Percentiles rank a stretch among this genome's conserved stretches.
Evolutionary conservation across 2,113 vertebrate species (phyloP).

Genomic region (Tachysurus vachellii): DNA sequence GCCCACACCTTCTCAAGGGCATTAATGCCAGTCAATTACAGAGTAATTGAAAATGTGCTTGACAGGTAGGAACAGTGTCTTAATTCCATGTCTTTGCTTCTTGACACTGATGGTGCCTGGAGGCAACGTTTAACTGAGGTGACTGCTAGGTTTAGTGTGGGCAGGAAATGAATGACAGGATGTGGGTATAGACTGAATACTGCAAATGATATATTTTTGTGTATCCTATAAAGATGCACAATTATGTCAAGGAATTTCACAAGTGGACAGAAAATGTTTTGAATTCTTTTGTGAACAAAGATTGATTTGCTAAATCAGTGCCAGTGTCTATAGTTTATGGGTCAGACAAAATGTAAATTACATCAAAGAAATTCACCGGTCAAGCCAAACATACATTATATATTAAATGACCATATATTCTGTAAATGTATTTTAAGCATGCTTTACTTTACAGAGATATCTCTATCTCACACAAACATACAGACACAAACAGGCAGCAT

Average conservation of each 20-base stretch:
- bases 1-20: slow-evolving; percentile 27
- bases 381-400: too few relatives aligned
- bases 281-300: background rate
- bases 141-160: slow-evolving; percentile 15
- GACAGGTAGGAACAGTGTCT: slow-evolving; percentile 31
- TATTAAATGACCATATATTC: too few relatives aligned
- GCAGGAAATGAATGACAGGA: slow-evolving; percentile 18
- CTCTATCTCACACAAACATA: slow-evolving; percentile 11
- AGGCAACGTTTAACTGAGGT: slow-evolving; percentile 18
- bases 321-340: background rate
- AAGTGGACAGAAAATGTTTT: background rate
- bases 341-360: background rate
- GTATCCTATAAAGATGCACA: background rate
- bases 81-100: slow-evolving; percentile 28
- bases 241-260: background rate
- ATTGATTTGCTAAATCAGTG: background rate
- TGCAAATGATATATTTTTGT: background rate
- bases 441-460: background rate
- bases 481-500: slow-evolving; percentile 36
- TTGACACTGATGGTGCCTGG: slow-evolving; percentile 34
- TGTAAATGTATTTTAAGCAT: background rate
- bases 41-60: background rate
- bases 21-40: slow-evolving; percentile 13
- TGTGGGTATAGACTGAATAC: slow-evolving; percentile 6
- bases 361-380: background rate